These are phyloP conservation scores for Serrognathus titanus DNA, from an alignment of 2,888 invertebrate species.

Conservation along the genomic window DNA sequence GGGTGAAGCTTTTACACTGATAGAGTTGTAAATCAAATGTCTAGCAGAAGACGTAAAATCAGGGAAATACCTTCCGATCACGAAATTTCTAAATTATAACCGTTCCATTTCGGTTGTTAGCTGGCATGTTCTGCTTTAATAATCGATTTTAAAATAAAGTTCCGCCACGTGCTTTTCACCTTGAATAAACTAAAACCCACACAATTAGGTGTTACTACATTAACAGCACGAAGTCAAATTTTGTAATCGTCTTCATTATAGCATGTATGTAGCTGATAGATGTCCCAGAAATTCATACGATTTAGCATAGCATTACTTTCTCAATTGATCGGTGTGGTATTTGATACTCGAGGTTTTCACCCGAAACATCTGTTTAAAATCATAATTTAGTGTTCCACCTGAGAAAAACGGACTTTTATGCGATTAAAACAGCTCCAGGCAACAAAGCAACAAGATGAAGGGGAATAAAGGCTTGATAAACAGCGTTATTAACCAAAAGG, in stretches of 20 bases:
- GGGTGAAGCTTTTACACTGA: constrained; percentile 22
- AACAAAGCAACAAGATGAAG: constrained; percentile 2
- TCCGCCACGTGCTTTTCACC: constrained; percentile 6
- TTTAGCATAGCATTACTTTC: no score
- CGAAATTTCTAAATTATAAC: constrained; percentile 22
- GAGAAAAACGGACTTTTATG: no score
- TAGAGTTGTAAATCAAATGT: constrained; percentile 22
- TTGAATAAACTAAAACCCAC: background rate
- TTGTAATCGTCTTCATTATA: no score
- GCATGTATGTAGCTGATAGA: no score
- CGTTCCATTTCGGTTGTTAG: constrained; percentile 10
- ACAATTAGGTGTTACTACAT: no score
- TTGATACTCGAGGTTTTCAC: no score
- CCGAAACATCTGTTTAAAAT: no score
- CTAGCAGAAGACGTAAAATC: constrained; percentile 18
- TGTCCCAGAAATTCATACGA: no score
- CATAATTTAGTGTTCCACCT: no score
- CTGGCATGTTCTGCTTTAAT: constrained; percentile 12
- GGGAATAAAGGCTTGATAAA: constrained; percentile 15
- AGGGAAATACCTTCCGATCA: constrained; percentile 19
- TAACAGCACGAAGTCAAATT: no score
- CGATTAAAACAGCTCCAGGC: no score
- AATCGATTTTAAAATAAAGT: constrained; percentile 13
- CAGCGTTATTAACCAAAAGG: constrained; percentile 24
- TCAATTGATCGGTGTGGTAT: no score